These are phyloP conservation scores for Drosophila colorata DNA, from an alignment of 2,888 invertebrate species.

Conservation along the genomic window DNA sequence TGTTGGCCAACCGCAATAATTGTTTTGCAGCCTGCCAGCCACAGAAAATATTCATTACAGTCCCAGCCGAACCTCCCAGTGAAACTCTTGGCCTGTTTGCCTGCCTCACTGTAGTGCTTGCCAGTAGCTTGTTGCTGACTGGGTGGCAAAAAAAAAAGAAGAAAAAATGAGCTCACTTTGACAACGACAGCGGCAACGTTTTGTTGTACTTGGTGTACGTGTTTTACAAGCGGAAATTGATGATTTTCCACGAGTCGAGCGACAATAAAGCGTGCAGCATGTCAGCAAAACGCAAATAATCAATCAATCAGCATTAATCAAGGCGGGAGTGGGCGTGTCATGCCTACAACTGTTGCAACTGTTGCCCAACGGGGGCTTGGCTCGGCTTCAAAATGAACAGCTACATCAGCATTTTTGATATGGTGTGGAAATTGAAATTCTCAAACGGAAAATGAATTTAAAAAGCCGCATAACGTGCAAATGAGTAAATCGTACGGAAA, in stretches of 20 bases:
- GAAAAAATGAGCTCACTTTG: slow-evolving; percentile 58
- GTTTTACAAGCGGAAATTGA: slow-evolving; percentile 80
- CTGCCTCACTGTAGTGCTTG: slow-evolving; percentile 27
- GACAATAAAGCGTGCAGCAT: slow-evolving; percentile 77
- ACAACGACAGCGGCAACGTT: slow-evolving; percentile 48
- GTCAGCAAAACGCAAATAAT: slow-evolving; percentile 81
- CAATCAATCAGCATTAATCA: slow-evolving; percentile 83
- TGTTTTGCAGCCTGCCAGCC: slow-evolving; percentile 44
- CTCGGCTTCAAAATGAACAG: slow-evolving; percentile 8
- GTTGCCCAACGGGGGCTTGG: slow-evolving; percentile 38
- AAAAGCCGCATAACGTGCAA: background rate
- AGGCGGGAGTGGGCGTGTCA: slow-evolving; percentile 38
- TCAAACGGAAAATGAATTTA: slow-evolving; percentile 22
- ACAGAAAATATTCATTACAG: slow-evolving; percentile 69
- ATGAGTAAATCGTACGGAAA: background rate
- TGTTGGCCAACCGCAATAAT: slow-evolving; percentile 69
- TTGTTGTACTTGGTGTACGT: slow-evolving; percentile 69
- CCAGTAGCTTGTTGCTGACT: slow-evolving; percentile 35
- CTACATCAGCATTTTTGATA: slow-evolving; percentile 36
- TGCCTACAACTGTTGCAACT: slow-evolving; percentile 47
- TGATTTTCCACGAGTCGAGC: slow-evolving; percentile 73
- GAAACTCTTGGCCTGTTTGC: slow-evolving; percentile 12
- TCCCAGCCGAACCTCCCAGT: slow-evolving; percentile 7
- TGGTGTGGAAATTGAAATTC: slow-evolving; percentile 29
- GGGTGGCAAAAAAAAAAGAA: slow-evolving; percentile 7